Evolutionary conservation across 2,797 vertebrate species (phyloP), one percentile per base, ranked within the genome.

Genomic region (Discoglossus pictus): DNA sequence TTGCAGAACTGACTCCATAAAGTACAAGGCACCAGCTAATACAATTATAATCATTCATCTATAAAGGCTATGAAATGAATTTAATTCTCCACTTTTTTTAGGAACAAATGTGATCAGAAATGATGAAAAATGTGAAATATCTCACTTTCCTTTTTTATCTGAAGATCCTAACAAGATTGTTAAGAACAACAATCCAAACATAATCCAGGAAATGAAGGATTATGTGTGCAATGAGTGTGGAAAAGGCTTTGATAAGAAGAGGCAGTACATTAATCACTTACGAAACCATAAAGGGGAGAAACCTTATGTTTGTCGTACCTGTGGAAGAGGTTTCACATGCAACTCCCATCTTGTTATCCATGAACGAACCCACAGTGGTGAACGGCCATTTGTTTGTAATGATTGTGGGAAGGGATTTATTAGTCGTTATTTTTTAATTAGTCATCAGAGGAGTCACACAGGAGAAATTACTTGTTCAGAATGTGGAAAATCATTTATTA

Each of bases 401-500:
- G 64, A 75, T 7, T 80, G 76, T 67, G 78, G 76, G 2, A 80
- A 79, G 70, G 71, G 65, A 15, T 80, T 80, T n/a, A 13, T 60
- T 15, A 76, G 73, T 52, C 75, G 65, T n/a, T 76, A 70, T 39
- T 40, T 21, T 23, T 75, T 80, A 15, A 53, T 73, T 61, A 76
- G 75, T 20, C 79, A 80, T 58, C 70, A 74, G 66, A 65, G 74
- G 35, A 73, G 73, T 67, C 75, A 80, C 7, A 64, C 68, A 11
- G 76, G 76, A 44, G 65, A 76, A 24, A 72, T 69, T 25, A 43
- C 60, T 4, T 78, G 76, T 38, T 72, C 55, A 20, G 47, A 77
- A 17, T 80, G 76, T 36, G 73, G 71, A 38, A 80, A 79, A 52
- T 63, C 72, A 12, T 80, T 80, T n/a, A 65, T 73, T 12, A 71